Evolutionary conservation across 1,140 invertebrate genomes (phyloP).

Genomic region (Microplitis demolitor): DNA sequence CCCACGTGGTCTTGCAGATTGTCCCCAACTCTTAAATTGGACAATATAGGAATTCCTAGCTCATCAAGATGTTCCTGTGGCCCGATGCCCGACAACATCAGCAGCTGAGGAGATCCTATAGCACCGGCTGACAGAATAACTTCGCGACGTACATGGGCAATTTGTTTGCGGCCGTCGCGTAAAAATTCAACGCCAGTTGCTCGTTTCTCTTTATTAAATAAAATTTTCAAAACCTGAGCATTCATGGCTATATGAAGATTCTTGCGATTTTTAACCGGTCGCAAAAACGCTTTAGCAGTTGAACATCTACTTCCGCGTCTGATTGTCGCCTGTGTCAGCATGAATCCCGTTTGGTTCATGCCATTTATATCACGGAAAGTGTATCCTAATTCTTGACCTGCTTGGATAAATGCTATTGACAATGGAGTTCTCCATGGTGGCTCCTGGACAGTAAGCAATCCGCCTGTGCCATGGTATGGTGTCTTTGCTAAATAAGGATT

Average conservation of each 20-base stretch:
- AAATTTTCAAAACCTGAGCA: constrained; percentile 74
- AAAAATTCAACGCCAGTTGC: constrained; percentile 80
- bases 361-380: constrained; percentile 82
- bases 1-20: constrained; percentile 88
- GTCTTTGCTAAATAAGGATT: constrained; percentile 78
- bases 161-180: constrained; percentile 67
- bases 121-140: constrained; percentile 82
- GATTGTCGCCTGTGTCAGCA: constrained; percentile 85
- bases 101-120: constrained; percentile 80
- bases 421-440: constrained; percentile 80
- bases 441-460: constrained; percentile 84
- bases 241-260: constrained; percentile 85
- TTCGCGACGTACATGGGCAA: constrained; percentile 74
- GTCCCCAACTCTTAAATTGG: constrained; percentile 78
- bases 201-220: constrained; percentile 71
- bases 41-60: constrained; percentile 75
- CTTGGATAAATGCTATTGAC: constrained; percentile 80
- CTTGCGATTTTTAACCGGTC: constrained; percentile 75
- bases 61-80: constrained; percentile 77
- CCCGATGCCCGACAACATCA: constrained; percentile 89
- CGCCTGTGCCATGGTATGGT: constrained; percentile 77
- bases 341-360: constrained; percentile 81
- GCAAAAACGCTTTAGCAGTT: constrained; percentile 85
- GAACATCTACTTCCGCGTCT: constrained; percentile 85
- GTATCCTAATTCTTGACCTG: constrained; percentile 80